A percentile compares a stretch with the other conserved stretches of the same genome.
These are phyloP conservation scores for Emydocephalus ijimae DNA, from an alignment of 2,113 vertebrate genomes.

Conservation along the genomic window DNA sequence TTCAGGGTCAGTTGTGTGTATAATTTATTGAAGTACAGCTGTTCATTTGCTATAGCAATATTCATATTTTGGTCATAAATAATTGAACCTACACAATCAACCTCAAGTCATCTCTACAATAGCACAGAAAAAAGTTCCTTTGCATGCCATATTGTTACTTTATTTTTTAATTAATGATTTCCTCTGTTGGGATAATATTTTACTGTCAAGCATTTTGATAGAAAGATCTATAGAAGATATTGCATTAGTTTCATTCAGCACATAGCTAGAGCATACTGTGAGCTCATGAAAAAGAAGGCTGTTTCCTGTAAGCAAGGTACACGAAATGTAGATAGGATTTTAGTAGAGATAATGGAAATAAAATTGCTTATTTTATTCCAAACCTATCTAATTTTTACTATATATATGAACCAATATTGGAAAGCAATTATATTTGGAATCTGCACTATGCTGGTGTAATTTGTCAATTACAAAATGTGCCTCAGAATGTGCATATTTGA, in stretches of 20 bases:
- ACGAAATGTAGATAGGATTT: not conserved
- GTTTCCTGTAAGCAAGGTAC: not conserved
- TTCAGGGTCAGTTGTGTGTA: not conserved
- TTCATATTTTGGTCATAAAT: not conserved
- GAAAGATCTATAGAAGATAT: fast-evolving
- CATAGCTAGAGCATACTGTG: constrained; percentile 20
- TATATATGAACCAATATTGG: not conserved
- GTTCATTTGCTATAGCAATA: not conserved
- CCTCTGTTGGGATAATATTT: not conserved
- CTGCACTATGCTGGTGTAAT: not conserved
- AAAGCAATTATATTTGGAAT: not conserved
- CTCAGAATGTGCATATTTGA: not conserved
- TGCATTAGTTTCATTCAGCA: constrained; percentile 5
- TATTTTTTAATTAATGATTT: not conserved
- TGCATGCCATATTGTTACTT: not conserved
- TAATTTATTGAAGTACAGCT: constrained; percentile 14
- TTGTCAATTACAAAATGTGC: not conserved
- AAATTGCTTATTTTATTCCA: not conserved
- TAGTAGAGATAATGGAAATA: not conserved
- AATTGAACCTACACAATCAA: not conserved
- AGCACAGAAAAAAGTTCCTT: not conserved
- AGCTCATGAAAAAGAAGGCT: not conserved
- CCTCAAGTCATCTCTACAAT: not conserved
- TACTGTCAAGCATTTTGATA: not conserved
- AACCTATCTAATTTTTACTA: not conserved